Evolutionary conservation across 1,140 invertebrate species (phyloP).

Genomic region (Leptonema lineaticorne): DNA sequence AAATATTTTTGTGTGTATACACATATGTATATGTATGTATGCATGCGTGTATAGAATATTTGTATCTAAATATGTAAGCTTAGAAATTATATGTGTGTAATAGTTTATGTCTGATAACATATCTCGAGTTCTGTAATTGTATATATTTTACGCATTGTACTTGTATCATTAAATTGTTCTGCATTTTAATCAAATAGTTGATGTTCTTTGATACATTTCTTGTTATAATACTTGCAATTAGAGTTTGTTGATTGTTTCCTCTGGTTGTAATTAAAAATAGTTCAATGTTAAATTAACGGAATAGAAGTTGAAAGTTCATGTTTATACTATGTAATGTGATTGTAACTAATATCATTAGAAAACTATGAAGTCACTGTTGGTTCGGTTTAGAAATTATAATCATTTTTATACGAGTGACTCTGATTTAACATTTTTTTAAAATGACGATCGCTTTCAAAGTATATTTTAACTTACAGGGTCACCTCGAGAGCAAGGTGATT

Average conservation of each 20-base stretch:
- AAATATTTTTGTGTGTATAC: background rate
- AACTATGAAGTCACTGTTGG: too few species aligned
- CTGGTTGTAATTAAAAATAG: constrained; percentile 3
- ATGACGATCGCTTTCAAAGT: too few species aligned
- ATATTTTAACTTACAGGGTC: too few species aligned
- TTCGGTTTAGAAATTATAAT: too few species aligned
- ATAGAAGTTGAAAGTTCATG: too few species aligned
- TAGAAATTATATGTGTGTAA: background rate
- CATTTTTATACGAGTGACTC: too few species aligned
- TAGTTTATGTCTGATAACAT: background rate
- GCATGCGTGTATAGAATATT: background rate
- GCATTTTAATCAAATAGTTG: background rate
- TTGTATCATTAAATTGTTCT: background rate
- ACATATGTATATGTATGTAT: background rate
- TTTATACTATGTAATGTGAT: too few species aligned
- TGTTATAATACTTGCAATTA: background rate
- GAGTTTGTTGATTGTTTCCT: background rate
- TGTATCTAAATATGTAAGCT: background rate
- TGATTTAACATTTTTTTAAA: too few species aligned
- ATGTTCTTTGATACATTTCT: background rate
- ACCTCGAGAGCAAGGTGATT: too few species aligned
- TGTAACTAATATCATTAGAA: too few species aligned
- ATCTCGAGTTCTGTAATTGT: background rate
- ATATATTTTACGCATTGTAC: background rate
- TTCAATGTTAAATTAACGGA: too few species aligned